Percentiles rank a stretch among this genome's conserved stretches.
Conservation (phyloP, 2,888 invertebrate genomes). For the Beris morrisii region DNA sequence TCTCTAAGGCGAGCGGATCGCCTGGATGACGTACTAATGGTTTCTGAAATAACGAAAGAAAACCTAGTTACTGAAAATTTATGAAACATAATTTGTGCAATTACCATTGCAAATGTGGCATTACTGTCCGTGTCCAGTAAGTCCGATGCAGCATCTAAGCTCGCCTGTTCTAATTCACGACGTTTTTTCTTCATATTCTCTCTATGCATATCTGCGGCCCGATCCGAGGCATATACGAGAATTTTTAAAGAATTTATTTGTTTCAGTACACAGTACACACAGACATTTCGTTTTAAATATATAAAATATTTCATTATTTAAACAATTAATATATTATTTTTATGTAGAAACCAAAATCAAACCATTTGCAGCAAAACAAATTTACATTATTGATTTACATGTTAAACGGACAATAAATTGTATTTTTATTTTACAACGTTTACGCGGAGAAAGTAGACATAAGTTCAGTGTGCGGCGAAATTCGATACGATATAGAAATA, state of each 20-base stretch:
- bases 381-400: slow-evolving; percentile 16
- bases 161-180: slow-evolving; percentile 82
- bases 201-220: slow-evolving; percentile 68
- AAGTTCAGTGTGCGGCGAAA: slow-evolving; percentile 25
- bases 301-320: slow-evolving; percentile 7
- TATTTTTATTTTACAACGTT: slow-evolving; percentile 21
- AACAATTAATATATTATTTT: slow-evolving; percentile 1
- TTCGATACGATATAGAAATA: slow-evolving; percentile 30
- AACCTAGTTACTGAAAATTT: not conserved
- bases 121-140: slow-evolving; percentile 85
- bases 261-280: slow-evolving; percentile 47
- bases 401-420: slow-evolving; percentile 4
- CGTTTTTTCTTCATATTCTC: slow-evolving; percentile 90
- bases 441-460: slow-evolving; percentile 24
- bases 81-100: slow-evolving; percentile 45
- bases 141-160: slow-evolving; percentile 84
- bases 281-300: slow-evolving; percentile 8
- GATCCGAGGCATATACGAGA: slow-evolving; percentile 64
- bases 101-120: slow-evolving; percentile 91
- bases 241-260: slow-evolving; percentile 55
- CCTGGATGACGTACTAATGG: slow-evolving; percentile 83
- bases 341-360: slow-evolving; percentile 15
- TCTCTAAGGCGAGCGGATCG: slow-evolving; percentile 75
- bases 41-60: slow-evolving; percentile 62
- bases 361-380: slow-evolving; percentile 36